Conservation (phyloP, 2,888 invertebrate genomes). For the Ecliptopera silaceata region DNA sequence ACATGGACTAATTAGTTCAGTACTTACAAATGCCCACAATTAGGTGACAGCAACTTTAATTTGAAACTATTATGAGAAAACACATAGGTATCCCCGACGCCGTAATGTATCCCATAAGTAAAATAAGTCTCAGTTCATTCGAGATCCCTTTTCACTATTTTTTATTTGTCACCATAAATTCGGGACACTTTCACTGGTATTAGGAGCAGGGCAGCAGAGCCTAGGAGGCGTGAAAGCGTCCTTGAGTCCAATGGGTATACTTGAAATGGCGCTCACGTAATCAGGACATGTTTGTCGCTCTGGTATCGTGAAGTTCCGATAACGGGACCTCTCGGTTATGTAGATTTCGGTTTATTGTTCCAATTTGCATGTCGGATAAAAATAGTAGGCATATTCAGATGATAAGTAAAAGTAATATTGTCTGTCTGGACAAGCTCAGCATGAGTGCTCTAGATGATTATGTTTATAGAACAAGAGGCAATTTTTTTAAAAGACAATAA, state of each 20-base stretch:
- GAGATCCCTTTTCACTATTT: background rate
- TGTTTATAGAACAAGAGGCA: no score
- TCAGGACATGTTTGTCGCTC: conserved; percentile 18
- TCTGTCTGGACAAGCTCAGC: no score
- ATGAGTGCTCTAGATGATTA: no score
- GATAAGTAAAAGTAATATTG: no score
- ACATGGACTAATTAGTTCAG: conserved; percentile 9
- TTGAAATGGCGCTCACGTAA: conserved; percentile 20
- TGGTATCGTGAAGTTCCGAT: conserved; percentile 24
- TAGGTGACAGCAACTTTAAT: no score
- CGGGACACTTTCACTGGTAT: conserved; percentile 36
- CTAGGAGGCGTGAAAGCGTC: conserved; percentile 31
- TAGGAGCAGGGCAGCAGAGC: conserved; percentile 28
- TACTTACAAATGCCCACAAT: background rate
- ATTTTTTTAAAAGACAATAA: no score
- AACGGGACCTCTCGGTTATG: conserved; percentile 20
- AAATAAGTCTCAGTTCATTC: no score
- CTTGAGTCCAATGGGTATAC: conserved; percentile 24
- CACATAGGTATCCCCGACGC: no score
- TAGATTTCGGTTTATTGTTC: conserved; percentile 3
- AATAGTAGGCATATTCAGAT: background rate
- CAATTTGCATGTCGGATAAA: conserved; percentile 7
- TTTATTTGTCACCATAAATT: background rate
- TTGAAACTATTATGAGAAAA: no score
- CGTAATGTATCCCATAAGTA: no score